A percentile compares a stretch with the other conserved stretches of the same genome.
phyloP scores from a whole-genome alignment of 2,113 vertebrate species.

The Cromileptes altivelis region DNA sequence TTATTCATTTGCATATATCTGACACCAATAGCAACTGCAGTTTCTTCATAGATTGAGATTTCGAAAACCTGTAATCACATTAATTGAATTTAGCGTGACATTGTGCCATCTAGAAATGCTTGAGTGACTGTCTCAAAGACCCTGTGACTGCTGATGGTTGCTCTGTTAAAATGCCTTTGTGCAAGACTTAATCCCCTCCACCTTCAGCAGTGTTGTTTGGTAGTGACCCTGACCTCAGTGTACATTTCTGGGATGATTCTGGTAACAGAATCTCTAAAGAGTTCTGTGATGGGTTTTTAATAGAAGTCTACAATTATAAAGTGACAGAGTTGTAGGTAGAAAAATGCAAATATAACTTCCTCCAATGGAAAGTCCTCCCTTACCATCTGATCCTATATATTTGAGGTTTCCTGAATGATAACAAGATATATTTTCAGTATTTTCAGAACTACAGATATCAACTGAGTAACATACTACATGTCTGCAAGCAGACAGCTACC shows the following conservation, averaged over 20 bases:
- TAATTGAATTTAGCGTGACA: conserved; percentile 5
- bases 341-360: not conserved
- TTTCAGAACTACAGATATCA: not conserved
- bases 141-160: not conserved
- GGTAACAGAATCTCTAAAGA: not conserved
- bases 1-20: not conserved
- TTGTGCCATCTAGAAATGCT: not conserved
- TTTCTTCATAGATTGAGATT: not conserved
- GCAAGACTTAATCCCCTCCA: not conserved
- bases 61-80: not conserved
- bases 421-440: not conserved
- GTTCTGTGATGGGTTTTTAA: not conserved
- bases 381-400: not conserved
- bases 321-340: not conserved
- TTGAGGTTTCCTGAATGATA: not conserved
- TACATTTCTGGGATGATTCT: not conserved
- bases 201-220: not conserved
- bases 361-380: not conserved
- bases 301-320: no score
- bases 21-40: not conserved
- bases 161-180: not conserved
- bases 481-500: conserved; percentile 2
- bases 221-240: not conserved
- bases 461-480: not conserved
- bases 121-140: not conserved